Base-by-base conservation (phyloP, 2,888 invertebrate species). In the Megamerina dolium region DNA sequence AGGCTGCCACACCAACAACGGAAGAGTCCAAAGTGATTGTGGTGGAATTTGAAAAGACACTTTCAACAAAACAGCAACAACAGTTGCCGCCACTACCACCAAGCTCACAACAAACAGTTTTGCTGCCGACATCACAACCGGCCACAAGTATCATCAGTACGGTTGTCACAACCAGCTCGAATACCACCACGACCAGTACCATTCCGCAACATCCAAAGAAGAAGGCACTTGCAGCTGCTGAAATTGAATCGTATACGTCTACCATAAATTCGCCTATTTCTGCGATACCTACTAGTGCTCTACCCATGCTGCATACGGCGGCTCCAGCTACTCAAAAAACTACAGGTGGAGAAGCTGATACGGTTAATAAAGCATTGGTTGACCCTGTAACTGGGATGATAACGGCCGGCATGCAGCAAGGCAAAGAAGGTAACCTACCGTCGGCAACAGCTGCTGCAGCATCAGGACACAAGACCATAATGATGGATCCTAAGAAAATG, bases 321-420 rank as follows among this genome's bases (percentile, higher is more conserved):
- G 56, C 60, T 3, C 56, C 66, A 13, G 57, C 59, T 19, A 48
- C 65, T 5, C 63, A 62, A 27, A 67, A 66, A 45, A 61, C 61
- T 0, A 60, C 60, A 3, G 63, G 63, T 12, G 72, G 72, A 26
- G 71, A 74, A 9, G 82, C 83, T 57, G 80, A 83, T 1, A 77
- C 78, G 58, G 56, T 61, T 2, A 67, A 58, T 48, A 67, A 65
- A 35, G 80, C 80, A 4, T 63, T 85, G 14, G 83, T 85, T 32
- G 86, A 86, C 68, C 84, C 85, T 1, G 83, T 84, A 1, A 85
- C 85, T 1, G 85, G 85, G 3, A 72, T 83, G 54, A 70, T 86
- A 23, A 82, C 80, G 43, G 81, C 82, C 0, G 79, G 82, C 17
- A 77, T 74, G 80, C 57, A 61, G 0, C 82, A 83, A 55, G 80